phyloP scores from a whole-genome alignment of 2,888 invertebrate genomes.

The Mythimna loreyi region DNA sequence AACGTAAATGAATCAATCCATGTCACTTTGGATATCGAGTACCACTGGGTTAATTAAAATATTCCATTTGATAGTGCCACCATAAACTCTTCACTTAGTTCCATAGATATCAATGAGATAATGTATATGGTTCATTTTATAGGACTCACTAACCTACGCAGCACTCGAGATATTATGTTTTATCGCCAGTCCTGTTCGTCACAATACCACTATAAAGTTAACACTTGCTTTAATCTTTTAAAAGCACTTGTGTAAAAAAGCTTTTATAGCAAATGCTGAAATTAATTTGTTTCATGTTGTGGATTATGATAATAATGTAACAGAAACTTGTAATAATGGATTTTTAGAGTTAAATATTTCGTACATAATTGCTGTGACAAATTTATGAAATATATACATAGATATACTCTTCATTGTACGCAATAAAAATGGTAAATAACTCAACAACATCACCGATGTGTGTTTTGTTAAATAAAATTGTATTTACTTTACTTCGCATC shows the following conservation, averaged over 20 bases:
- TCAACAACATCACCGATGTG: too few species aligned
- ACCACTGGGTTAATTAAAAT: conserved; percentile 30
- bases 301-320: conserved; percentile 1
- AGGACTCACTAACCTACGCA: conserved; percentile 17
- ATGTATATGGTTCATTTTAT: conserved; percentile 39
- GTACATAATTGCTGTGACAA: background rate
- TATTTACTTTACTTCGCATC: conserved; percentile 15
- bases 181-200: conserved; percentile 41
- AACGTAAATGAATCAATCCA: conserved; percentile 43
- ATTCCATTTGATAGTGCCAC: conserved; percentile 35
- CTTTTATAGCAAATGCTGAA: conserved; percentile 31
- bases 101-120: conserved; percentile 40
- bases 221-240: conserved; percentile 58
- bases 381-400: too few species aligned
- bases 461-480: background rate
- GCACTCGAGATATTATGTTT: conserved; percentile 44
- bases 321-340: background rate
- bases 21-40: conserved; percentile 30
- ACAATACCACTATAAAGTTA: conserved; percentile 26
- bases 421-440: too few species aligned
- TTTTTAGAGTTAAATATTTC: background rate
- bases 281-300: conserved; percentile 15
- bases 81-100: conserved; percentile 36
- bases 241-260: conserved; percentile 59
- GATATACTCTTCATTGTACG: too few species aligned